Evolutionary conservation across 92 coral and sea anemone species (phyloP).

Genomic region (Epizoanthus rinbou): DNA sequence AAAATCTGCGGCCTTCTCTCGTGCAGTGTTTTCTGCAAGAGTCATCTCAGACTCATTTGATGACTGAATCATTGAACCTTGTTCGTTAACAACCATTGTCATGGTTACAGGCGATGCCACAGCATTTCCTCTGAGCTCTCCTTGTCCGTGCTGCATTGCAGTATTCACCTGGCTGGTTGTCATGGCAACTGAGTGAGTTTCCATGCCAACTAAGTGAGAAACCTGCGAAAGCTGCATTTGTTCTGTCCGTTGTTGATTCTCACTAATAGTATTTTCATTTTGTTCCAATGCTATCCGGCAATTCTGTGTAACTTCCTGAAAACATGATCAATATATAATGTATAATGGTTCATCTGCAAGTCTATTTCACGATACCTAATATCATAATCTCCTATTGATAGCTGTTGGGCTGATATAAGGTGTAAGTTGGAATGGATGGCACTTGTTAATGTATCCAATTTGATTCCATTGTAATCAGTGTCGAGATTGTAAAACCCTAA

Average conservation of each 20-base stretch:
- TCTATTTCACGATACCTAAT: too few relatives aligned
- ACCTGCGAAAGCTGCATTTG: constrained; percentile 7
- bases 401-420: too few relatives aligned
- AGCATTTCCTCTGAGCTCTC: constrained; percentile 7
- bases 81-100: constrained; percentile 16
- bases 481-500: too few relatives aligned
- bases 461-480: too few relatives aligned
- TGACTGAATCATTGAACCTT: constrained; percentile 1
- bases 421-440: too few relatives aligned
- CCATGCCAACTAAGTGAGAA: constrained; percentile 24
- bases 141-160: constrained; percentile 2
- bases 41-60: background rate
- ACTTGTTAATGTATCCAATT: too few relatives aligned
- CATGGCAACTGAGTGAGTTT: constrained; percentile 31
- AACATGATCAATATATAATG: too few relatives aligned
- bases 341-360: too few relatives aligned
- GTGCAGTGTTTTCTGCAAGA: background rate
- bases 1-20: background rate
- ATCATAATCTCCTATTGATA: too few relatives aligned
- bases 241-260: constrained; percentile 8
- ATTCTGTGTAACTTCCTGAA: constrained; percentile 20
- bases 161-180: constrained; percentile 26
- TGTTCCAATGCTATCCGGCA: constrained; percentile 1
- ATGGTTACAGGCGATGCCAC: constrained; percentile 23
- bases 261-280: background rate